Conservation (phyloP, 2,888 invertebrate genomes). For the Iphiclides podalirius region DNA sequence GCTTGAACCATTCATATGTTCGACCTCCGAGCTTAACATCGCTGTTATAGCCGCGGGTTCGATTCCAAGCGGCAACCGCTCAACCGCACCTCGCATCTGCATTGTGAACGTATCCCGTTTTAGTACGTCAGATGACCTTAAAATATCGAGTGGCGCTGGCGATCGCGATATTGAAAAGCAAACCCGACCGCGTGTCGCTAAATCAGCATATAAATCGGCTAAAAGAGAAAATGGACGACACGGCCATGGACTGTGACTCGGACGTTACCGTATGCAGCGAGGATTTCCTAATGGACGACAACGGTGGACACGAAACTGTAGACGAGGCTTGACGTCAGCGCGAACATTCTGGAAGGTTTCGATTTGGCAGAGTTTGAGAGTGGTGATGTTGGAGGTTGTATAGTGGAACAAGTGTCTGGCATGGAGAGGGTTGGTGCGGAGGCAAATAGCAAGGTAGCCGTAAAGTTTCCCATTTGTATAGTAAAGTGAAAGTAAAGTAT, state of each 20-base stretch:
- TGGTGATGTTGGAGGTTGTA: not conserved
- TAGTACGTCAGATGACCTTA: slow-evolving; percentile 47
- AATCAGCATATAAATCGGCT: slow-evolving; percentile 42
- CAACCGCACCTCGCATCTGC: too few species aligned
- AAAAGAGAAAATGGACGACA: slow-evolving; percentile 36
- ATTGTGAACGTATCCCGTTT: too few species aligned
- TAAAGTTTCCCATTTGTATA: too few species aligned
- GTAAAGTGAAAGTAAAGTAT: too few species aligned
- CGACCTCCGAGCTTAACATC: too few species aligned
- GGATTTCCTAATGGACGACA: slow-evolving; percentile 44
- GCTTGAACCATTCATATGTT: too few species aligned
- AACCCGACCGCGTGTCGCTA: slow-evolving; percentile 41
- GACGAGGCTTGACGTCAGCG: slow-evolving; percentile 1
- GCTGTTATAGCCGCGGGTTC: too few species aligned
- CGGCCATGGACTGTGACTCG: slow-evolving; percentile 33
- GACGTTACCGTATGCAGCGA: slow-evolving; percentile 45
- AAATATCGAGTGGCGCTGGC: slow-evolving; percentile 50
- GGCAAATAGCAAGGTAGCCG: too few species aligned
- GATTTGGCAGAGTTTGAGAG: slow-evolving; percentile 1
- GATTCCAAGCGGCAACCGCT: too few species aligned
- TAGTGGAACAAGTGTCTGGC: not conserved
- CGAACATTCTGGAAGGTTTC: slow-evolving; percentile 13
- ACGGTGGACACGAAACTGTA: not conserved
- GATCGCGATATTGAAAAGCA: slow-evolving; percentile 47
- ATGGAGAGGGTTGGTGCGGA: too few species aligned